Percentiles rank a stretch among this genome's conserved stretches.
phyloP scores from a whole-genome alignment of 2,888 invertebrate genomes.

The Diarsia mendica region DNA sequence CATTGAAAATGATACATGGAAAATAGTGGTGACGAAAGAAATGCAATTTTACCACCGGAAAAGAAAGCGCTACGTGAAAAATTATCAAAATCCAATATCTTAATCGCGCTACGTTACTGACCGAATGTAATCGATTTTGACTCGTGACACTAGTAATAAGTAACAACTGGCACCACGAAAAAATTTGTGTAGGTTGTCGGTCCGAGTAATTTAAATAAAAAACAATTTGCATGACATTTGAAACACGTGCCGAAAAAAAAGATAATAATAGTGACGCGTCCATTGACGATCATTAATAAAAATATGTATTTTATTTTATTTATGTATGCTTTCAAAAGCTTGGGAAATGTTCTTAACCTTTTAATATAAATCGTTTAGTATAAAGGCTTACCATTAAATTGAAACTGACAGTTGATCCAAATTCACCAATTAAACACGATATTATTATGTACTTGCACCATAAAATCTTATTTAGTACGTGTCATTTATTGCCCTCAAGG shows the following conservation, averaged over 20 bases:
- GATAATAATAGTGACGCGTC: neutral
- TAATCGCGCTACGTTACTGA: conserved; percentile 16
- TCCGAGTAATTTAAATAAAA: neutral
- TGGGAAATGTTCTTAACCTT: conserved; percentile 9
- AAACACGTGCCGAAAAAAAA: conserved; percentile 43
- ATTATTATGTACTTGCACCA: neutral
- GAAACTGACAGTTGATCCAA: conserved; percentile 17
- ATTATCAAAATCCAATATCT: conserved; percentile 13
- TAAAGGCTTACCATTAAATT: conserved; percentile 14
- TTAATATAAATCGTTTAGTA: conserved; percentile 5
- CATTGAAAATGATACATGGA: no score
- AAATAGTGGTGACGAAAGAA: no score
- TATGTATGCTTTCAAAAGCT: neutral
- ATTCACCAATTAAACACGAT: conserved; percentile 8
- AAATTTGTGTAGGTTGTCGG: conserved; percentile 29
- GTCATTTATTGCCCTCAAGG: conserved; percentile 1
- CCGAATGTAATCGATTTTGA: conserved; percentile 45
- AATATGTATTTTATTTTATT: neutral
- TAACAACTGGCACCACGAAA: conserved; percentile 46
- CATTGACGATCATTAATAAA: neutral
- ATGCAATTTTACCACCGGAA: neutral
- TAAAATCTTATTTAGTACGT: neutral
- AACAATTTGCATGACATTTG: conserved; percentile 14
- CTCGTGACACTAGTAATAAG: conserved; percentile 43
- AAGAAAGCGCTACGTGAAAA: conserved; percentile 18